Conservation (phyloP, 1,140 invertebrate genomes). For the Heliothis subflexa region DNA sequence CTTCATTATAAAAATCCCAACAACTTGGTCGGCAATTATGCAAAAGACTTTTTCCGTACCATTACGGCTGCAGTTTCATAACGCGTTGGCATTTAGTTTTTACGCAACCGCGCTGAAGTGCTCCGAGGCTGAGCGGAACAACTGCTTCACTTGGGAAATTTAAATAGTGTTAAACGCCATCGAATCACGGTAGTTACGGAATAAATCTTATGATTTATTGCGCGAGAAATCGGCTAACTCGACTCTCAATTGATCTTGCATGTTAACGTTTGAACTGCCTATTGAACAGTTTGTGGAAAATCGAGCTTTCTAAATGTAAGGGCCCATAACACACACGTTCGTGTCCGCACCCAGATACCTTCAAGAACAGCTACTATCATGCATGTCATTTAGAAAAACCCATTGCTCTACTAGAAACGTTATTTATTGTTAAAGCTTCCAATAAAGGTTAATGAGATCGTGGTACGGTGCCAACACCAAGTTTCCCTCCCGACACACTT, state of each 20-base stretch:
- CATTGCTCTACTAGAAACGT: not conserved
- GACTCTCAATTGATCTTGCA: constrained; percentile 28
- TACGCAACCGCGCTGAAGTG: constrained; percentile 50
- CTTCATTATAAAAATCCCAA: constrained; percentile 41
- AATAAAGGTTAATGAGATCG: constrained; percentile 31
- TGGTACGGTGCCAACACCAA: constrained; percentile 10
- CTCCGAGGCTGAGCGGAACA: constrained; percentile 28
- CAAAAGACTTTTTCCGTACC: constrained; percentile 34
- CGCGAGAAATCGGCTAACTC: constrained; percentile 21
- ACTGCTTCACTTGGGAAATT: constrained; percentile 31
- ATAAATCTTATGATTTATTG: constrained; percentile 33
- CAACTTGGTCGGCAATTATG: constrained; percentile 36
- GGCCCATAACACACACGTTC: constrained; percentile 11
- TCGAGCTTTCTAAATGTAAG: constrained; percentile 16
- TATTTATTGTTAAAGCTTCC: constrained; percentile 24
- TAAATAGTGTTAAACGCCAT: constrained; percentile 36
- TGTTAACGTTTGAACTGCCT: constrained; percentile 9
- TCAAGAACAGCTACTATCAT: not conserved
- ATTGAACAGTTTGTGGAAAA: constrained; percentile 21
- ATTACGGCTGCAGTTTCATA: constrained; percentile 45
- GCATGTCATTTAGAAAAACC: constrained; percentile 38
- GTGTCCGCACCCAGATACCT: not conserved
- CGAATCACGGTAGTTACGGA: constrained; percentile 6
- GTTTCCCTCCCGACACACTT: constrained; percentile 25
- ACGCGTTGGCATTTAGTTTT: constrained; percentile 52